These are phyloP conservation scores for Aphelinus atriplicis DNA, from an alignment of 1,140 invertebrate species.

Conservation along the genomic window DNA sequence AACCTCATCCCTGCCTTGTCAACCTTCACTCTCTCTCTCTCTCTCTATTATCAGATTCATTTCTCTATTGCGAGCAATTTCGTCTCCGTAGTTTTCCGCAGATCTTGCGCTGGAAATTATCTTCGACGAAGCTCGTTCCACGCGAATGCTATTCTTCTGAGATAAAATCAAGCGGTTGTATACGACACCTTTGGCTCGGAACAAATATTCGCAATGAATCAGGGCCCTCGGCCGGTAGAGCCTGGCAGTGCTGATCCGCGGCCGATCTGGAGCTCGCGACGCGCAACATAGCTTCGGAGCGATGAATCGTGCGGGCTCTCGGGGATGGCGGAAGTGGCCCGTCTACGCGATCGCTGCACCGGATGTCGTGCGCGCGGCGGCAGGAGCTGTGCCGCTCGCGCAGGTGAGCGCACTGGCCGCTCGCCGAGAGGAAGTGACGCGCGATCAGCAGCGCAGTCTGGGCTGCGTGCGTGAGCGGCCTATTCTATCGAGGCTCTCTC, in stretches of 20 bases:
- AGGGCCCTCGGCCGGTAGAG: too few species aligned
- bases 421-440: slow-evolving; percentile 32
- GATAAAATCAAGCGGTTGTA: too few species aligned
- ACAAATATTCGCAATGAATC: too few species aligned
- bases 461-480: neutral
- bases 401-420: slow-evolving; percentile 24
- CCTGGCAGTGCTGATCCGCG: too few species aligned
- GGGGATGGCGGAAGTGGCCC: slow-evolving; percentile 21
- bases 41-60: neutral
- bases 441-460: slow-evolving; percentile 29
- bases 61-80: slow-evolving; percentile 29
- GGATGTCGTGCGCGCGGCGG: slow-evolving; percentile 18
- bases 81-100: too few species aligned
- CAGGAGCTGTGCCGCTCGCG: neutral
- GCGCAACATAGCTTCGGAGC: too few species aligned
- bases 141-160: too few species aligned
- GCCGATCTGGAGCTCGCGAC: too few species aligned
- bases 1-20: neutral
- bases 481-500: neutral
- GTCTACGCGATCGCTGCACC: slow-evolving; percentile 10
- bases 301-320: neutral
- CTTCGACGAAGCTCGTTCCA: too few species aligned
- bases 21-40: slow-evolving; percentile 11
- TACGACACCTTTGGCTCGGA: too few species aligned
- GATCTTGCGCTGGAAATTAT: too few species aligned